Conservation (phyloP, 2,888 invertebrate genomes). For the Suillia variegata region DNA sequence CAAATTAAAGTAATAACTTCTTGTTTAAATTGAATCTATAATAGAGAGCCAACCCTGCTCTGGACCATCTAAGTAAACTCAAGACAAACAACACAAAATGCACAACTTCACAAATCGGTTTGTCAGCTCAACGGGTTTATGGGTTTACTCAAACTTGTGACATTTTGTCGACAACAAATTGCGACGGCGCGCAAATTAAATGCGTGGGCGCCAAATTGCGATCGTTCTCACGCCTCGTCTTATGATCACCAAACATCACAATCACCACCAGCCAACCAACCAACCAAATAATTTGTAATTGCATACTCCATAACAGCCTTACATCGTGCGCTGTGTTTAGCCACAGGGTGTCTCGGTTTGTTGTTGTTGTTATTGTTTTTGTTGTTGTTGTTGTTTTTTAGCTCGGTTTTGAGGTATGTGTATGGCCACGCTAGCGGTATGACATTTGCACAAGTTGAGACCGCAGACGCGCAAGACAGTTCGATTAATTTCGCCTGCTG, state of each 20-base stretch:
- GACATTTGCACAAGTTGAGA: neutral
- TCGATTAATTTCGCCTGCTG: neutral
- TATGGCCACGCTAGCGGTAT: neutral
- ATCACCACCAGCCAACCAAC: no score
- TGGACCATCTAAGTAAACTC: no score
- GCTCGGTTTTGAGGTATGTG: neutral
- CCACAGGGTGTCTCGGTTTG: no score
- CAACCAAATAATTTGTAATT: neutral
- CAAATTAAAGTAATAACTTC: no score
- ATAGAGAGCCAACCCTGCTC: no score
- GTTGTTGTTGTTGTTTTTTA: no score
- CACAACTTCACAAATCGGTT: neutral
- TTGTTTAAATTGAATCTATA: no score
- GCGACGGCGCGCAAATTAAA: neutral
- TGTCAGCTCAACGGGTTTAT: neutral
- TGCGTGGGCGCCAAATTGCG: conserved; percentile 34
- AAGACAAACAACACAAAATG: neutral
- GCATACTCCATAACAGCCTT: neutral
- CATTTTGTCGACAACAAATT: neutral
- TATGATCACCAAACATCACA: no score
- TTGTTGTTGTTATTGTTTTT: no score
- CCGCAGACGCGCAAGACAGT: neutral
- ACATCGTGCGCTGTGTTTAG: neutral
- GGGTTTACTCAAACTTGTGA: conserved; percentile 5
- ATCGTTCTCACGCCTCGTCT: conserved; percentile 36